A percentile compares a stretch with the other conserved stretches of the same genome.
These are phyloP conservation scores for Strigamia crassipes DNA, from an alignment of 2,888 invertebrate genomes.

Conservation along the genomic window DNA sequence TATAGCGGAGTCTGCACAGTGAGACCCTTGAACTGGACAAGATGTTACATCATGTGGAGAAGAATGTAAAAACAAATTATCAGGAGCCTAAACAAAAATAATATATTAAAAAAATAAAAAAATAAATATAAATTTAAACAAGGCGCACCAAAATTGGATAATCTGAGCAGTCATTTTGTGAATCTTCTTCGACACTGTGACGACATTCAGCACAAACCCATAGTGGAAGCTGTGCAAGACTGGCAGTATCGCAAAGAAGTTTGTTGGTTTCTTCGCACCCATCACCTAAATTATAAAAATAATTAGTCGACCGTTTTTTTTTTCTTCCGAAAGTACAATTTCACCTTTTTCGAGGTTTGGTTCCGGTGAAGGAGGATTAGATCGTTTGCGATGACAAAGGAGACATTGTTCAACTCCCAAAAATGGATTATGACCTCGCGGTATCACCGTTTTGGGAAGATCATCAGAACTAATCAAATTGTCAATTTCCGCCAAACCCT, in stretches of 20 bases:
- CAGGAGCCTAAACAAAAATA: conserved; percentile 34
- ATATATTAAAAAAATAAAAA: not conserved
- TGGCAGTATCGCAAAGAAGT: conserved; percentile 41
- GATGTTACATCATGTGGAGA: not conserved
- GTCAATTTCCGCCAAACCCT: conserved; percentile 41
- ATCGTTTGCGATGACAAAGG: conserved; percentile 44
- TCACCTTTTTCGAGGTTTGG: conserved; percentile 22
- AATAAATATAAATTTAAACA: not conserved
- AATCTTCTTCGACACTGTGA: conserved; percentile 47
- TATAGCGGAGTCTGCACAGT: not conserved
- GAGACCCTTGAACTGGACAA: not conserved
- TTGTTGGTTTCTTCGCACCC: conserved; percentile 28
- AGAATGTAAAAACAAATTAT: conserved; percentile 19
- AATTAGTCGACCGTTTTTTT: not conserved
- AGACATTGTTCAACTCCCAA: conserved; percentile 46
- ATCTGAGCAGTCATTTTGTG: conserved; percentile 47
- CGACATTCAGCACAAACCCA: conserved; percentile 50
- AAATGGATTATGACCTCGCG: conserved; percentile 45
- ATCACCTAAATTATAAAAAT: not conserved
- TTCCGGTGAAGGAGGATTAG: conserved; percentile 42
- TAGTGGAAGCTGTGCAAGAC: conserved; percentile 45
- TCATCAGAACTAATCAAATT: conserved; percentile 39
- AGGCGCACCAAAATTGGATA: conserved; percentile 7
- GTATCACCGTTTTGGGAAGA: conserved; percentile 34
- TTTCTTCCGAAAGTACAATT: not conserved